Evolutionary conservation across 2,113 vertebrate genomes (phyloP).

Genomic region (Pavo muticus): DNA sequence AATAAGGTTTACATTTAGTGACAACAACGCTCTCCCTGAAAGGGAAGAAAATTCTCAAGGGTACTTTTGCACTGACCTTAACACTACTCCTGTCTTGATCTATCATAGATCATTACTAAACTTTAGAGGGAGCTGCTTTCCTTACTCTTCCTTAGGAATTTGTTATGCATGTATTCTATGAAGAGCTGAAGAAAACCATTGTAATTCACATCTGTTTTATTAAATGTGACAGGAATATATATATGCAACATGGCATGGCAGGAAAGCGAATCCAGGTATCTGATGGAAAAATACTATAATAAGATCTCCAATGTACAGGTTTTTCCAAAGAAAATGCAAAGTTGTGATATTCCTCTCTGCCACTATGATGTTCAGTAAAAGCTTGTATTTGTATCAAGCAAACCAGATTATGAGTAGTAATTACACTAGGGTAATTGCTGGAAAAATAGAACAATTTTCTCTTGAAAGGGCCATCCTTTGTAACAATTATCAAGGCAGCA

Average conservation of each 20-base stretch:
- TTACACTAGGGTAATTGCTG: constrained; percentile 36
- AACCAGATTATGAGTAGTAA: constrained; percentile 3
- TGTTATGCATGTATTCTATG: background rate
- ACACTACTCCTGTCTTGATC: background rate
- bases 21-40: background rate
- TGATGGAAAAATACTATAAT: background rate
- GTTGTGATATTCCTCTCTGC: background rate
- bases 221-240: constrained; percentile 14
- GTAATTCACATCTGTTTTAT: background rate
- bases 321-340: background rate
- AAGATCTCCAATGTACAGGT: background rate
- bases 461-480: constrained; percentile 35
- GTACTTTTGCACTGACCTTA: background rate
- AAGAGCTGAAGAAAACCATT: background rate
- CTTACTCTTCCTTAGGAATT: background rate
- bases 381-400: background rate
- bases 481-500: background rate
- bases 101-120: background rate
- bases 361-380: background rate
- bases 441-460: constrained; percentile 23
- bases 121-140: background rate
- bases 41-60: constrained; percentile 2
- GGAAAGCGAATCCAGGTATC: background rate
- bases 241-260: background rate
- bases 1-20: background rate